These are phyloP conservation scores for Pluvialis apricaria DNA, from an alignment of 2,113 vertebrate genomes.

Conservation along the genomic window DNA sequence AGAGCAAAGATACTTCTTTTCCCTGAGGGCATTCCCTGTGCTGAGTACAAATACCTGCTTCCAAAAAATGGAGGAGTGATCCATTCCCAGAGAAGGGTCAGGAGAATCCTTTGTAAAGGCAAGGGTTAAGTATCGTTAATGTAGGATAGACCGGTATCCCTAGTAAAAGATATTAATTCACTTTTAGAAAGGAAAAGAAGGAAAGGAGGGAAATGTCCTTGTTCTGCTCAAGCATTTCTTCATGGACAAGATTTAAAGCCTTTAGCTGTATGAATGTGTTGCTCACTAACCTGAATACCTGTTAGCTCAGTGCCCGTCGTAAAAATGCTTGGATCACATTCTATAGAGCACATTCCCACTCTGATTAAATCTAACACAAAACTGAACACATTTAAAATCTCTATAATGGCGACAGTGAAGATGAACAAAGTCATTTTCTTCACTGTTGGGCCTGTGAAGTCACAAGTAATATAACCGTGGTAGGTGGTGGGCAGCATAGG, in stretches of 20 bases:
- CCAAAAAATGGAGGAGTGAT: not conserved
- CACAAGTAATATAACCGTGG: not conserved
- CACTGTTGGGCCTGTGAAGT: not conserved
- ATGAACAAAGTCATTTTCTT: slow-evolving; percentile 1
- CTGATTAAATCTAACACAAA: not conserved
- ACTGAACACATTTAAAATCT: not conserved
- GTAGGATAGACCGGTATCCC: not conserved
- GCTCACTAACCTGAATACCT: not conserved
- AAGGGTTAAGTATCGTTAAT: not conserved
- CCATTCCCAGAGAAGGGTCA: not conserved
- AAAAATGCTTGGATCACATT: not conserved
- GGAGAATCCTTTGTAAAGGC: not conserved
- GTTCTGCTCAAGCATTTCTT: not conserved
- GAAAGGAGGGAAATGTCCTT: not conserved
- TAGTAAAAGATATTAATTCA: not conserved
- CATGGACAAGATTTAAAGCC: not conserved
- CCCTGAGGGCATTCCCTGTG: not conserved
- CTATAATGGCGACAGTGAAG: not conserved
- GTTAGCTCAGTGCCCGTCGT: not conserved
- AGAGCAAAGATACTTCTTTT: not conserved
- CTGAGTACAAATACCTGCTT: not conserved
- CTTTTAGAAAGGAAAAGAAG: not conserved
- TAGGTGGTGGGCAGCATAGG: not conserved
- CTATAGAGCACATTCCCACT: not conserved
- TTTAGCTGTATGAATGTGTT: not conserved